Percentiles rank a stretch among this genome's conserved stretches.
These are phyloP conservation scores for Etheostoma nigrum DNA, from an alignment of 2,797 vertebrate species.

Conservation along the genomic window DNA sequence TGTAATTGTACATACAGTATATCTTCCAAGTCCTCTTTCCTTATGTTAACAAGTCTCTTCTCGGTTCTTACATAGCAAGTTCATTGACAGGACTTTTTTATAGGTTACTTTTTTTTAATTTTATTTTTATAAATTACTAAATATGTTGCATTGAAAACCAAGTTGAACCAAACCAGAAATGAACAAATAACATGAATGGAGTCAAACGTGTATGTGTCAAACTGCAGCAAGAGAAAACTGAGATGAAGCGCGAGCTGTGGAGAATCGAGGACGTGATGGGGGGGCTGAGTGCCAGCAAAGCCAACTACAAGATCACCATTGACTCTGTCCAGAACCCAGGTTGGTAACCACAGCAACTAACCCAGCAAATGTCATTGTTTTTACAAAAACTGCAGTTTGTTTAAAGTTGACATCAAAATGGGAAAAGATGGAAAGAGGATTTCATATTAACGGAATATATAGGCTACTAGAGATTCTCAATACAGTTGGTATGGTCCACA, in stretches of 20 bases:
- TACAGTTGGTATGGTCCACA: neutral
- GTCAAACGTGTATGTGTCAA: slow-evolving; percentile 9
- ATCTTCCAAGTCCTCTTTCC: neutral
- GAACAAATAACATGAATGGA: neutral
- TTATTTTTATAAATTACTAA: neutral
- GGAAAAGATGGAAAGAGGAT: neutral
- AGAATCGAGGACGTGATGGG: slow-evolving; percentile 96
- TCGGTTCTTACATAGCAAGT: neutral
- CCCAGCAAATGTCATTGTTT: neutral
- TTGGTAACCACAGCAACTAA: slow-evolving; percentile 57
- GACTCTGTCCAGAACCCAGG: slow-evolving; percentile 96
- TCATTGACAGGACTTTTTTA: neutral
- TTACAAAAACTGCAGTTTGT: neutral
- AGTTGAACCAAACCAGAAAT: neutral
- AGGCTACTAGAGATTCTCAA: neutral
- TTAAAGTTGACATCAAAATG: neutral
- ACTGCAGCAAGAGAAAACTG: slow-evolving; percentile 86
- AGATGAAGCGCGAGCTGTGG: slow-evolving; percentile 96
- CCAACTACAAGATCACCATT: slow-evolving; percentile 92
- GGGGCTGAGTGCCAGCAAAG: slow-evolving; percentile 92
- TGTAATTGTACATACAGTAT: neutral
- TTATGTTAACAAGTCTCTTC: neutral
- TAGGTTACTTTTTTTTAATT: no score
- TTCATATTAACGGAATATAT: neutral
- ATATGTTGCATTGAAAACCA: neutral